phyloP scores from a whole-genome alignment of 1,140 invertebrate species.

The Pantala flavescens region DNA sequence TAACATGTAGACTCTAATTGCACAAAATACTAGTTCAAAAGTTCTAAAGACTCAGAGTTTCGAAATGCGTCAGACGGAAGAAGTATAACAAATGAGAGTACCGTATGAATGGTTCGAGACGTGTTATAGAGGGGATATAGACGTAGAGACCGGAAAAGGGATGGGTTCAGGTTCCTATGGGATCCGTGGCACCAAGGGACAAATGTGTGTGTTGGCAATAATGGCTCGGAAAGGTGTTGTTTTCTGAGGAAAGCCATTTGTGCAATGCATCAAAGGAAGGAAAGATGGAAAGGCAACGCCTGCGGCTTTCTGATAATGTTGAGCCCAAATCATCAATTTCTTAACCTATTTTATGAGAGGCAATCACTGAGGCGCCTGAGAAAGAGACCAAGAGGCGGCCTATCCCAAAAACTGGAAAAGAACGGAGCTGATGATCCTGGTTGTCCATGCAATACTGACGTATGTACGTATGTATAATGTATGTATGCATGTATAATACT shows the following conservation, averaged over 20 bases:
- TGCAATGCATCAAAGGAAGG: neutral
- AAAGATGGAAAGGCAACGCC: neutral
- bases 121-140: neutral
- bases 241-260: constrained; percentile 1
- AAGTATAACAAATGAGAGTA: too few relatives aligned
- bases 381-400: neutral
- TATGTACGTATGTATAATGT: too few relatives aligned
- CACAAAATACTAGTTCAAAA: too few relatives aligned
- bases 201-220: neutral
- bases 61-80: too few relatives aligned
- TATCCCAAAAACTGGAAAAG: too few relatives aligned
- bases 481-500: too few relatives aligned
- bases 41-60: too few relatives aligned
- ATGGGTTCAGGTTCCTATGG: neutral
- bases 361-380: neutral
- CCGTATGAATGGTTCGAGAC: too few relatives aligned
- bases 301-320: neutral
- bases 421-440: too few relatives aligned
- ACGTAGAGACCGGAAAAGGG: neutral
- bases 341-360: constrained; percentile 3
- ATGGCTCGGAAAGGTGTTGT: neutral
- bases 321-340: neutral
- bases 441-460: too few relatives aligned
- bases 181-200: neutral
- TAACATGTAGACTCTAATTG: too few relatives aligned